These are phyloP conservation scores for Rhea americana DNA, from an alignment of 2,113 vertebrate genomes.

Conservation along the genomic window DNA sequence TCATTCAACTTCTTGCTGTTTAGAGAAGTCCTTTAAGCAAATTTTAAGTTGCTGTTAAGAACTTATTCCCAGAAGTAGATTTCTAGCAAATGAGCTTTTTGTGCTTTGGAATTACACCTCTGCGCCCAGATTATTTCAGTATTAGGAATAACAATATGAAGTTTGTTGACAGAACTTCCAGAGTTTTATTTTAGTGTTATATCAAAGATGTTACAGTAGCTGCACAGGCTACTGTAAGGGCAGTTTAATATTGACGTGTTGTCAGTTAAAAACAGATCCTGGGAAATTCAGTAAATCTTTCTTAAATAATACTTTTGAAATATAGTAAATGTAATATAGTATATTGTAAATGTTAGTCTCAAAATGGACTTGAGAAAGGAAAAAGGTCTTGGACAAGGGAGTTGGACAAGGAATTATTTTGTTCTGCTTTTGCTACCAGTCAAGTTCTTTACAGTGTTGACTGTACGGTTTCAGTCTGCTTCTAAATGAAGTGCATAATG, in stretches of 20 bases:
- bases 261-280: background rate
- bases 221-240: background rate
- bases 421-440: accelerated
- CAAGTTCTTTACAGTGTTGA: background rate
- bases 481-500: background rate
- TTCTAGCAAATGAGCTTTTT: background rate
- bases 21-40: background rate
- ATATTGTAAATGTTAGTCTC: background rate
- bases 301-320: background rate
- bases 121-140: accelerated
- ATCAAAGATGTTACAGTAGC: background rate
- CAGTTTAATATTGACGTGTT: background rate
- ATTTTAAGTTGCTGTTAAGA: background rate
- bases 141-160: background rate
- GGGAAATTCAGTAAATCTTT: background rate
- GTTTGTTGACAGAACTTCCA: background rate
- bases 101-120: background rate
- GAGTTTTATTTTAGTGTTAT: background rate
- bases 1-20: background rate
- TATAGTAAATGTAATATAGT: background rate
- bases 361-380: background rate
- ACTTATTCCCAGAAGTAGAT: background rate
- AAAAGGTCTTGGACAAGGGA: background rate
- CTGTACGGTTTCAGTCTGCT: background rate
- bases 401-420: background rate